Evolutionary conservation across 2,113 vertebrate genomes (phyloP).

Genomic region (Monarcha castaneiventris): DNA sequence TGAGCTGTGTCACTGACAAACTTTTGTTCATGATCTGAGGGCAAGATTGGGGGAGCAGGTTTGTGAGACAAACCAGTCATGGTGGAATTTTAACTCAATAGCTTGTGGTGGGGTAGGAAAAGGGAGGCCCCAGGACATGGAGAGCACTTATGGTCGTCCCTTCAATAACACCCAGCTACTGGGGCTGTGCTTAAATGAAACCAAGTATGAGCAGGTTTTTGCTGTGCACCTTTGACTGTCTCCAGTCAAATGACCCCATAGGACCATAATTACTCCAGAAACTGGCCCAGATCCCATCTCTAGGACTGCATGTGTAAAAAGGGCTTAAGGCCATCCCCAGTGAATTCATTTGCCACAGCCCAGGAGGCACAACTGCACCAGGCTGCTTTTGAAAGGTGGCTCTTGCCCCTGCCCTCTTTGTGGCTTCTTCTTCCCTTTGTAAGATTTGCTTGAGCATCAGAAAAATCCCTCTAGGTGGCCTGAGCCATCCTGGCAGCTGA

Average conservation of each 20-base stretch:
- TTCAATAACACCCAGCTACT: neutral
- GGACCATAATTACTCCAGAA: neutral
- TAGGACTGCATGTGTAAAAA: neutral
- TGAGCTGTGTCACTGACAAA: neutral
- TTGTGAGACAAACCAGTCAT: neutral
- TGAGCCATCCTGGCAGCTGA: neutral
- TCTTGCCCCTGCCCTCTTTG: neutral
- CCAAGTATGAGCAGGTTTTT: neutral
- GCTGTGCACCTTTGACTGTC: neutral
- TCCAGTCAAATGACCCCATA: neutral
- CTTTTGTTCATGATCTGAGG: neutral
- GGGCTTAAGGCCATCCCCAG: neutral
- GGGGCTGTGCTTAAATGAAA: neutral
- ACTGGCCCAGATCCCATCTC: neutral
- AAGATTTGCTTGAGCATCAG: neutral
- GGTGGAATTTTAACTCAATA: neutral
- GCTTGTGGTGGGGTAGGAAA: neutral
- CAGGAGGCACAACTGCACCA: neutral
- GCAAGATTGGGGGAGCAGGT: neutral
- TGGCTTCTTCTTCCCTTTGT: neutral
- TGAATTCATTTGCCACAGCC: neutral
- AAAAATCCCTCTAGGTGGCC: neutral
- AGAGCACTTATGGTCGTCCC: neutral
- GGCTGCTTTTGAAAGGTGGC: neutral
- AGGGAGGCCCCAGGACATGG: neutral